Evolutionary conservation across 2,888 invertebrate genomes (phyloP).

Genomic region (Lasioglossum zephyrum): DNA sequence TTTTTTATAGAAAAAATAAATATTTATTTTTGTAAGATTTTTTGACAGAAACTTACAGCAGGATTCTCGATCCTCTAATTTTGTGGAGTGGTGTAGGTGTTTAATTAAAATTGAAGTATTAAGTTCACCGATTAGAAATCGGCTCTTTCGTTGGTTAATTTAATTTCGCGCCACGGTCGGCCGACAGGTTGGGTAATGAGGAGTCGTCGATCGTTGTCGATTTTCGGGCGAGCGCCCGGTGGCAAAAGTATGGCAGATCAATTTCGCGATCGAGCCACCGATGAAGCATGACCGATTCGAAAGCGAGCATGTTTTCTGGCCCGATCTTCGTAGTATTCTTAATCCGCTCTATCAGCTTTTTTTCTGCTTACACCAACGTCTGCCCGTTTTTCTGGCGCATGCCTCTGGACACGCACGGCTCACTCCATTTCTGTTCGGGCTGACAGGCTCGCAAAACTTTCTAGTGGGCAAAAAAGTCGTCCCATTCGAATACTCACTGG

Average conservation of each 20-base stretch:
- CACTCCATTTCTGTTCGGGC: conserved; percentile 35
- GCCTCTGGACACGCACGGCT: conserved; percentile 36
- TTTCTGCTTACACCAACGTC: conserved; percentile 7
- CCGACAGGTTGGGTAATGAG: conserved; percentile 63
- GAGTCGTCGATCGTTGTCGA: conserved; percentile 46
- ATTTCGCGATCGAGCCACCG: conserved; percentile 55
- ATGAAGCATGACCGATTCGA: conserved; percentile 52
- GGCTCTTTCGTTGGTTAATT: not conserved
- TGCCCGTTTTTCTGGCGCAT: conserved; percentile 14
- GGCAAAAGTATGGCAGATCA: conserved; percentile 72
- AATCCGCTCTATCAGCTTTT: conserved; percentile 38
- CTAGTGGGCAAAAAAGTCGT: conserved; percentile 59
- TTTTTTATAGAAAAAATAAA: too few relatives aligned
- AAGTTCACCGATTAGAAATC: too few relatives aligned
- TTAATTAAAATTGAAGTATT: not conserved
- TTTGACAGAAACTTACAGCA: not conserved
- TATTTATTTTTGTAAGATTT: too few relatives aligned
- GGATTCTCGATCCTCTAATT: not conserved
- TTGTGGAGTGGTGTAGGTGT: not conserved
- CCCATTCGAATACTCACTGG: conserved; percentile 43
- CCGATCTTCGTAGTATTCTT: conserved; percentile 37
- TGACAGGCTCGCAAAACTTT: conserved; percentile 49
- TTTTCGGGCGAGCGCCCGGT: conserved; percentile 56
- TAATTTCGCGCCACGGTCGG: conserved; percentile 4
- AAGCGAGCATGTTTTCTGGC: conserved; percentile 56